phyloP scores from a whole-genome alignment of 2,113 vertebrate species.

The Phyllopteryx taeniolatus region DNA sequence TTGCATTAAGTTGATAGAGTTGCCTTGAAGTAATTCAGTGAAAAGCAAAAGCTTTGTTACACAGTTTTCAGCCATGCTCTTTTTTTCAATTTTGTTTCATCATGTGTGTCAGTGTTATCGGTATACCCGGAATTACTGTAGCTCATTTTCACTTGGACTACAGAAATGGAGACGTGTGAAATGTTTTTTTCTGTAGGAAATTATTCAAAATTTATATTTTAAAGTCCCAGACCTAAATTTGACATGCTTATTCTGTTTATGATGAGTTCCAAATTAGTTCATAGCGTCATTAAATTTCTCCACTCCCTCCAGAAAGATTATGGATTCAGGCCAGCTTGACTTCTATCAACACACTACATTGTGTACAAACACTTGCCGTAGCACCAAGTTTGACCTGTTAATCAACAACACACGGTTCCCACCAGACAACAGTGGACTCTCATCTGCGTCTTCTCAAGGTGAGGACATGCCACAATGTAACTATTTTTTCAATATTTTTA shows the following conservation, averaged over 20 bases:
- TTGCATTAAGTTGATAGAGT: too few relatives aligned
- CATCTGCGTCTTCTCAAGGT: constrained; percentile 85
- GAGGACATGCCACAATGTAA: constrained; percentile 3
- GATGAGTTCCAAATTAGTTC: background rate
- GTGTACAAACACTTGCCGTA: constrained; percentile 96
- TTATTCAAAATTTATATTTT: background rate
- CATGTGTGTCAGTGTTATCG: too few relatives aligned
- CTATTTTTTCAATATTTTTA: background rate
- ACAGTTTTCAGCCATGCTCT: too few relatives aligned
- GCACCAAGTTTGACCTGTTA: constrained; percentile 96
- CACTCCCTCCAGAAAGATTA: constrained; percentile 86
- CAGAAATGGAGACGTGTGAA: too few relatives aligned
- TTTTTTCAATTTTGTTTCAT: too few relatives aligned
- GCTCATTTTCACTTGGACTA: too few relatives aligned
- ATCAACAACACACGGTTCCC: constrained; percentile 95
- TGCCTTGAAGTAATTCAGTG: too few relatives aligned
- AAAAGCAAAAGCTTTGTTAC: too few relatives aligned
- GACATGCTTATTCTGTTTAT: background rate
- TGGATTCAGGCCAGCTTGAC: constrained; percentile 96
- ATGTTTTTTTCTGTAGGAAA: too few relatives aligned
- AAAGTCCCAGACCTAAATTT: too few relatives aligned
- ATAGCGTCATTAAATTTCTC: background rate
- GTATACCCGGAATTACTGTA: too few relatives aligned
- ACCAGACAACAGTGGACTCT: constrained; percentile 83
- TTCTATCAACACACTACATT: constrained; percentile 96